Conservation (phyloP, 2,113 vertebrate genomes). For the Aegotheles bennettii region DNA sequence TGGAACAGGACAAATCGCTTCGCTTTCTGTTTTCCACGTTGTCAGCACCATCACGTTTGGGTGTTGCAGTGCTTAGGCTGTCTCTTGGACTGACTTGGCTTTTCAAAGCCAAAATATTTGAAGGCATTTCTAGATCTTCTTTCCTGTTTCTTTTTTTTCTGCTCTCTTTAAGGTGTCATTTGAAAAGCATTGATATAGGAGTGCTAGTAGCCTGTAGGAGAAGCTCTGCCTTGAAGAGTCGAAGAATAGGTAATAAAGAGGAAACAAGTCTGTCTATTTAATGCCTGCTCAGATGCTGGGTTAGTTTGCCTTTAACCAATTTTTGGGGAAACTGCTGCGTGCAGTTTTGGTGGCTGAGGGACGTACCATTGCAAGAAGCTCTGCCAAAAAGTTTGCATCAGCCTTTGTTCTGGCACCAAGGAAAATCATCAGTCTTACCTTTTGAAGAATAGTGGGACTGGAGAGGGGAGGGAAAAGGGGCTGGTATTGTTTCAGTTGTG, state of each 20-base stretch:
- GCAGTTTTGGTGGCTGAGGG: background rate
- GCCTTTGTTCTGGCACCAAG: background rate
- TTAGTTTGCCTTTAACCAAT: background rate
- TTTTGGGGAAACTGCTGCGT: background rate
- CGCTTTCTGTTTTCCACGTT: background rate
- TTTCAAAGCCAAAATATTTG: background rate
- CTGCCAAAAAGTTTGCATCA: background rate
- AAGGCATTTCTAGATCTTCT: background rate
- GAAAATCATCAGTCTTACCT: background rate
- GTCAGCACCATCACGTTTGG: background rate
- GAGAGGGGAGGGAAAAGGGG: background rate
- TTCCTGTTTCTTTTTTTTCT: background rate
- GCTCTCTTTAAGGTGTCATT: background rate
- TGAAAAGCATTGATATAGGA: background rate
- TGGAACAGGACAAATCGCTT: background rate
- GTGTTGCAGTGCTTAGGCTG: background rate
- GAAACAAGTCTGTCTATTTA: background rate
- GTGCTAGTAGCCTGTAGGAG: background rate
- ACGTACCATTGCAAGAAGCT: background rate
- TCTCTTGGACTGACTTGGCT: background rate
- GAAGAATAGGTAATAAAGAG: background rate
- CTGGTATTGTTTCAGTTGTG: background rate
- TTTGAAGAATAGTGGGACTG: accelerated
- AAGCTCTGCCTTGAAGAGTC: background rate
- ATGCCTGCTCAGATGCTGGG: background rate